phyloP scores from a whole-genome alignment of 2,113 vertebrate genomes.

The Tympanuchus pallidicinctus region DNA sequence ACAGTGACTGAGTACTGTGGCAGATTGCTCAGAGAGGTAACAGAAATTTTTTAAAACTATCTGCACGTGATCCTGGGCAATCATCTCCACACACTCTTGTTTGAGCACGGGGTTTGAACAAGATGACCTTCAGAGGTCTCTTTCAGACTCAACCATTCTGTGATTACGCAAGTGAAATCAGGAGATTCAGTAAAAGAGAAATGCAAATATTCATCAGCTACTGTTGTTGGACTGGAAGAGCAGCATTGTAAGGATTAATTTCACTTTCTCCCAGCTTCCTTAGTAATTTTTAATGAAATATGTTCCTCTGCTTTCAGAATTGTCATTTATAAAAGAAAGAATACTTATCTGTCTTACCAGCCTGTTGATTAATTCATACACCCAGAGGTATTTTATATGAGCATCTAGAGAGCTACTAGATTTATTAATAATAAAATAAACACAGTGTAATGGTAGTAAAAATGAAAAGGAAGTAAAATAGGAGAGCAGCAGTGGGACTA shows the following conservation, averaged over 20 bases:
- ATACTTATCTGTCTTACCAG: background rate
- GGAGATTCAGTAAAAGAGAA: background rate
- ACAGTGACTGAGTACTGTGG: background rate
- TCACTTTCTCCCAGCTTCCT: background rate
- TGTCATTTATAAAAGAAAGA: background rate
- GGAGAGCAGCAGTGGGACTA: background rate
- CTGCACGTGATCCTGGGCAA: background rate
- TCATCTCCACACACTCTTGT: background rate
- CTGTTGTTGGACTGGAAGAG: background rate
- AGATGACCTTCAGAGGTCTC: background rate
- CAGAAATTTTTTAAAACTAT: background rate
- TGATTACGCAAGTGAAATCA: background rate
- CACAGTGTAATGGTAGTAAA: background rate
- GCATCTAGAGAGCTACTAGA: background rate
- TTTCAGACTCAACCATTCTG: background rate
- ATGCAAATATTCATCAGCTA: background rate
- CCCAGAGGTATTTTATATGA: background rate
- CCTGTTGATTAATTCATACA: background rate
- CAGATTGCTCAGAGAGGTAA: background rate
- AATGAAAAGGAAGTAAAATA: background rate
- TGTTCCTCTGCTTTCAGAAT: background rate
- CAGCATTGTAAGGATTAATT: background rate
- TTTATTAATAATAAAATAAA: slow-evolving; percentile 11
- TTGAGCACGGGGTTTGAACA: background rate
- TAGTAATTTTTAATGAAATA: background rate